Evolutionary conservation across 2,888 invertebrate species (phyloP), one percentile per base, ranked within the genome.

Genomic region (Neoitamus cyanurus): DNA sequence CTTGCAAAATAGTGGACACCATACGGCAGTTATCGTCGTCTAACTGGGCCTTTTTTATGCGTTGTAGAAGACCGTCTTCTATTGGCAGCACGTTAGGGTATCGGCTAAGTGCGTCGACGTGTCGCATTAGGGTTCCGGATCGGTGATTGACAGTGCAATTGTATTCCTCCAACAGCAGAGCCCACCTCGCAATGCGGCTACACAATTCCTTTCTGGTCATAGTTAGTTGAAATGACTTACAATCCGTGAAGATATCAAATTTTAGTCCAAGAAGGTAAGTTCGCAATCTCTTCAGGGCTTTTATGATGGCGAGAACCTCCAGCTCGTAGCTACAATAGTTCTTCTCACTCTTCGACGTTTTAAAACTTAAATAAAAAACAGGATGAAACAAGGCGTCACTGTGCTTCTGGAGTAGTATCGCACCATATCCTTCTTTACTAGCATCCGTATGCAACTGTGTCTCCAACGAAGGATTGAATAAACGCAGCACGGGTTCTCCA

Each of bases 311-410:
- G 11, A 90, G 83, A 2, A 89, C 88, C 86, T 90, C 89, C 3
- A 90, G 83, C 70, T 90, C 89, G 83, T 90, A 90, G 34, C 89
- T 88, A 15, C 84, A 80, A 72, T 89, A 90, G 82, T 88, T 88
- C 46, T 87, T 86, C 86, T 90, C 88, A 6, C 88, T 87, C 3
- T 86, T 84, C 0, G 88, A 88, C 0, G 89, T 89, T 84, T 89
- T 89, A n/a, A 86, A 86, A 34, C 89, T 89, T 86, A 88, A 87
- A 46, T 86, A 90, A 69, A 88, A 88, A 1, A 90, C 87, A 0
- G 88, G 89, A 78, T 89, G 89, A 7, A 89, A 85, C 11, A 87
- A 70, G 11, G 85, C 87, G 1, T 87, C 80, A 9, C 15, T 85
- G 83, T 68, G 84, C 87, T 78, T 89, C 89, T 77, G 77, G 6